phyloP scores from a whole-genome alignment of 2,888 invertebrate genomes.

The Saturnia pavonia region DNA sequence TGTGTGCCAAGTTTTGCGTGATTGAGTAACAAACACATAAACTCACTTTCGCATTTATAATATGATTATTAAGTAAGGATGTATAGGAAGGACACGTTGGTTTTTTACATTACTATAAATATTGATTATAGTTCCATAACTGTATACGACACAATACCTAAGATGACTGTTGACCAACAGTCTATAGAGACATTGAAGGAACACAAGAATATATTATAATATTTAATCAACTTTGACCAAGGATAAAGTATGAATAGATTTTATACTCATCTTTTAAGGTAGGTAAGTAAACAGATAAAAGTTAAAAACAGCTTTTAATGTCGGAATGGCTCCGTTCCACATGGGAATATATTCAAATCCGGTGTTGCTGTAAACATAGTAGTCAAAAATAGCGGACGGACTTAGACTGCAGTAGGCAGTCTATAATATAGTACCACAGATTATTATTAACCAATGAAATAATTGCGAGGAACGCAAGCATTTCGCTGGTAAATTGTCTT shows the following conservation, averaged over 20 bases:
- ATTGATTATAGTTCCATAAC: neutral
- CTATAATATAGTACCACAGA: constrained; percentile 6
- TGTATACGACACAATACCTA: neutral
- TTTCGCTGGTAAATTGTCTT: constrained; percentile 18
- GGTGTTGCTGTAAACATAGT: neutral
- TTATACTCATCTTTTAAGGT: neutral
- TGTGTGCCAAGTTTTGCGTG: too few species aligned
- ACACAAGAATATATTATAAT: neutral
- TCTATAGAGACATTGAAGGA: neutral
- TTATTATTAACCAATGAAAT: constrained; percentile 10
- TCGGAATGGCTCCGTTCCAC: neutral
- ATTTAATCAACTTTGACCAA: neutral
- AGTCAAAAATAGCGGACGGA: neutral
- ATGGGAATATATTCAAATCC: neutral
- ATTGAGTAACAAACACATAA: too few species aligned
- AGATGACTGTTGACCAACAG: neutral
- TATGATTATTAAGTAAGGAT: too few species aligned
- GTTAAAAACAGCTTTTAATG: neutral
- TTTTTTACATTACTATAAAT: too few species aligned
- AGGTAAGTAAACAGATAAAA: neutral
- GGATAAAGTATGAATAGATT: neutral
- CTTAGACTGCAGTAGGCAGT: neutral
- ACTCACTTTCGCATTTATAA: too few species aligned
- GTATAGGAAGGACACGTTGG: too few species aligned
- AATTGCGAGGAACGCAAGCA: constrained; percentile 18